These are phyloP conservation scores for Gymnobelideus leadbeateri DNA, from an alignment of 2,113 vertebrate species.

Conservation along the genomic window DNA sequence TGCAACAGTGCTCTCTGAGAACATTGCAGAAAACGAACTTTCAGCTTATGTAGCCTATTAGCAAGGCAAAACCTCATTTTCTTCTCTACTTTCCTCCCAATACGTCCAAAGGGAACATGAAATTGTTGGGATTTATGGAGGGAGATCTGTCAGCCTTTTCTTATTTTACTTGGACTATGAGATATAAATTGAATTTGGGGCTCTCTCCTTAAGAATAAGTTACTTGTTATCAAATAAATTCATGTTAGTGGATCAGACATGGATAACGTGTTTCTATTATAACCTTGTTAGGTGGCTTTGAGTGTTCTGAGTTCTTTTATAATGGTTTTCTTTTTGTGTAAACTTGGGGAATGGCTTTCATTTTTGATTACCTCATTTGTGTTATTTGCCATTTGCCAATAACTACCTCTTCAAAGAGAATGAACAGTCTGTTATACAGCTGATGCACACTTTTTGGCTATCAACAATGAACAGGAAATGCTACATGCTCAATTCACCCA, in stretches of 20 bases:
- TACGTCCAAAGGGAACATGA: conserved; percentile 39
- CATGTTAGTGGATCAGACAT: background rate
- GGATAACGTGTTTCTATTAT: conserved; percentile 7
- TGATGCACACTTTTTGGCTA: background rate
- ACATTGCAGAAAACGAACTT: conserved; percentile 7
- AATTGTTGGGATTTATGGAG: conserved; percentile 41
- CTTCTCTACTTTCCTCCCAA: background rate
- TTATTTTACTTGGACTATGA: conserved; percentile 58
- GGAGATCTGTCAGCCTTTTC: conserved; percentile 51
- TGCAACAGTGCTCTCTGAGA: background rate
- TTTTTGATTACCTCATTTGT: conserved; percentile 38
- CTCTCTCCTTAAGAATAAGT: conserved; percentile 45
- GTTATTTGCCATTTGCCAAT: background rate
- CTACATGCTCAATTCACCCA: background rate
- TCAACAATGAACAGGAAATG: background rate
- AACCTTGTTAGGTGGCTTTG: background rate
- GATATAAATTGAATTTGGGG: conserved; percentile 59
- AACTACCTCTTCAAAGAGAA: conserved; percentile 17
- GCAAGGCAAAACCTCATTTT: conserved; percentile 43
- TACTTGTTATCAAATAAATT: conserved; percentile 59
- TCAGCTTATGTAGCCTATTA: background rate
- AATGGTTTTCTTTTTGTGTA: background rate
- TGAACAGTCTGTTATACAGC: background rate
- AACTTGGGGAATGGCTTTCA: conserved; percentile 24
- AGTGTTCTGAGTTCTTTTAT: conserved; percentile 14